A percentile compares a stretch with the other conserved stretches of the same genome.
Evolutionary conservation across 2,113 vertebrate genomes (phyloP).

Genomic region (Syngnathus typhle): DNA sequence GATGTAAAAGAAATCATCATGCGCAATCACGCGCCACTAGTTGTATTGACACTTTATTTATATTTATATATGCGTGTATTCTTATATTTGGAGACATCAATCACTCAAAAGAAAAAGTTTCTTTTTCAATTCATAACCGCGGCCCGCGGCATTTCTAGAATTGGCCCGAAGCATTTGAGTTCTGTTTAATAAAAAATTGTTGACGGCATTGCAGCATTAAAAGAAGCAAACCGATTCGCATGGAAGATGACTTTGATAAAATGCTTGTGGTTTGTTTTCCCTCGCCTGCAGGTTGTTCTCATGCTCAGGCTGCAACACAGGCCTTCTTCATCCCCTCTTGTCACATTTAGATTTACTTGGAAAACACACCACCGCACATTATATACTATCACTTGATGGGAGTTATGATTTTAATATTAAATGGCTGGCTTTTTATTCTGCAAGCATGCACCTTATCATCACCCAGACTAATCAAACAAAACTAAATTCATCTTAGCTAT

Average conservation of each 20-base stretch:
- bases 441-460: neutral
- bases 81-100: too few species aligned
- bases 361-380: neutral
- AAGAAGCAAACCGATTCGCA: neutral
- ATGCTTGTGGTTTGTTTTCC: neutral
- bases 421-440: neutral
- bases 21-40: neutral
- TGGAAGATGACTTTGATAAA: constrained; percentile 2
- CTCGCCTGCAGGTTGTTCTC: constrained; percentile 5
- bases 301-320: constrained; percentile 6
- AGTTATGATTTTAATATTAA: neutral
- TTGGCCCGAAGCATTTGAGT: neutral
- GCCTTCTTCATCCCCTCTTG: neutral
- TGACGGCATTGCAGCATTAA: neutral
- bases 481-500: neutral
- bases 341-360: neutral
- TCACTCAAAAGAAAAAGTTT: too few species aligned
- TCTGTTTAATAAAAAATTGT: neutral
- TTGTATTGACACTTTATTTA: neutral
- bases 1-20: neutral
- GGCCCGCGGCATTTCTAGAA: neutral
- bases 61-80: too few species aligned
- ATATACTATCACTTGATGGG: neutral
- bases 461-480: neutral
- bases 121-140: neutral